A percentile compares a stretch with the other conserved stretches of the same genome.
Evolutionary conservation across 2,888 invertebrate genomes (phyloP).

Genomic region (Euclidia mi): DNA sequence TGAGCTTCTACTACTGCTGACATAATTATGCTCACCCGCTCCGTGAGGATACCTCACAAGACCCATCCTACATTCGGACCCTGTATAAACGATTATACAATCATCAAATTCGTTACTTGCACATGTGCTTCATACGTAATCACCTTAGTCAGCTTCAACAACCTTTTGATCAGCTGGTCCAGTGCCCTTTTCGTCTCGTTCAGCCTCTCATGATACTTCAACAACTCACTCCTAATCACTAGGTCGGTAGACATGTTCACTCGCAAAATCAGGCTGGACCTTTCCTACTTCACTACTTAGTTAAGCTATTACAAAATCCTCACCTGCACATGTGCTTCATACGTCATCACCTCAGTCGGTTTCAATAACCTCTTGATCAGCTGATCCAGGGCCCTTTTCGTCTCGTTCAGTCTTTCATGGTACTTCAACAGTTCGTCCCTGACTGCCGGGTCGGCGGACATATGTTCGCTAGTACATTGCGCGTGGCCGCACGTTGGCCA

Average conservation of each 20-base stretch:
- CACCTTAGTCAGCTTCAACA: conserved; percentile 93
- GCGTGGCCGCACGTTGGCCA: conserved; percentile 91
- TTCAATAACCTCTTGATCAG: conserved; percentile 93
- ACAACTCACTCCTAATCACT: conserved; percentile 74
- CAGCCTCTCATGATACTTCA: conserved; percentile 80
- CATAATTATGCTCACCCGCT: too few species aligned
- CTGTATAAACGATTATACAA: too few species aligned
- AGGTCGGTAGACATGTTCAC: conserved; percentile 60
- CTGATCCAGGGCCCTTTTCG: conserved; percentile 92
- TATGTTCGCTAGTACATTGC: conserved; percentile 62
- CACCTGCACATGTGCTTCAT: conserved; percentile 95
- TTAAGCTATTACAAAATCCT: neutral
- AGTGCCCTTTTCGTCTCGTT: conserved; percentile 94
- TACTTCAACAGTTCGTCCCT: conserved; percentile 76
- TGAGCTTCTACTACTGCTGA: too few species aligned
- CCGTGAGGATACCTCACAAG: too few species aligned
- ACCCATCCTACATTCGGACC: too few species aligned
- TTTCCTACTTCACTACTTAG: too few species aligned
- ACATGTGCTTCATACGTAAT: conserved; percentile 94
- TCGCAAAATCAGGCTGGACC: too few species aligned
- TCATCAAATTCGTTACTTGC: conserved; percentile 91
- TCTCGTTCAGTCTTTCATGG: conserved; percentile 91
- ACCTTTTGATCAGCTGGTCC: conserved; percentile 92
- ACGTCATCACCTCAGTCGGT: conserved; percentile 93
- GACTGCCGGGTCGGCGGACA: conserved; percentile 64